Percentiles rank a stretch among this genome's conserved stretches.
phyloP scores from a whole-genome alignment of 2,888 invertebrate species.

The Phorcus lineatus region DNA sequence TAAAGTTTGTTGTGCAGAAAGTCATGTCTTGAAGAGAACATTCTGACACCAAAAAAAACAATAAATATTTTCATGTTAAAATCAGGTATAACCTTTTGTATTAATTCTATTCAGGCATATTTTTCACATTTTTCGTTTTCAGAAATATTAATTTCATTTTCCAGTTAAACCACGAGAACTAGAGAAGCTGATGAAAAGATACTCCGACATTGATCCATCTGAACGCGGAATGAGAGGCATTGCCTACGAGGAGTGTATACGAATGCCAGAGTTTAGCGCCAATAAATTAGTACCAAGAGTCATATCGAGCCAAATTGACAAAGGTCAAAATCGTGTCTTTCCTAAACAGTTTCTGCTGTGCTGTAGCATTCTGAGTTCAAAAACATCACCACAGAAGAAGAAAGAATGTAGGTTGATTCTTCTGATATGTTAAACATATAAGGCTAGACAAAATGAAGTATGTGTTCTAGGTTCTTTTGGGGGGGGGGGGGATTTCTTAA shows the following conservation, averaged over 20 bases:
- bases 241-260: slow-evolving; percentile 46
- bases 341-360: slow-evolving; percentile 55
- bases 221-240: slow-evolving; percentile 52
- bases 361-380: slow-evolving; percentile 52
- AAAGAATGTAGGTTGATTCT: slow-evolving; percentile 52
- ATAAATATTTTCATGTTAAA: too few relatives aligned
- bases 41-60: too few relatives aligned
- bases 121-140: too few relatives aligned
- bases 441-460: too few relatives aligned
- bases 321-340: slow-evolving; percentile 46
- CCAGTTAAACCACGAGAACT: slow-evolving; percentile 55
- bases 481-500: too few relatives aligned
- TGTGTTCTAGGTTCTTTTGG: too few relatives aligned
- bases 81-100: too few relatives aligned
- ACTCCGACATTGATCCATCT: slow-evolving; percentile 50
- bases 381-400: slow-evolving; percentile 51
- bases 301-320: slow-evolving; percentile 49
- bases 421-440: too few relatives aligned
- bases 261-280: slow-evolving; percentile 61
- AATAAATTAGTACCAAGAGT: slow-evolving; percentile 54
- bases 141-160: neutral
- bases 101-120: too few relatives aligned
- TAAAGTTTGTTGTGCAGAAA: too few relatives aligned
- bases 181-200: slow-evolving; percentile 50
- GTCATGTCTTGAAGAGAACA: too few relatives aligned